Base-by-base conservation (phyloP, 2,888 invertebrate genomes). In the Frankliniella intonsa region DNA sequence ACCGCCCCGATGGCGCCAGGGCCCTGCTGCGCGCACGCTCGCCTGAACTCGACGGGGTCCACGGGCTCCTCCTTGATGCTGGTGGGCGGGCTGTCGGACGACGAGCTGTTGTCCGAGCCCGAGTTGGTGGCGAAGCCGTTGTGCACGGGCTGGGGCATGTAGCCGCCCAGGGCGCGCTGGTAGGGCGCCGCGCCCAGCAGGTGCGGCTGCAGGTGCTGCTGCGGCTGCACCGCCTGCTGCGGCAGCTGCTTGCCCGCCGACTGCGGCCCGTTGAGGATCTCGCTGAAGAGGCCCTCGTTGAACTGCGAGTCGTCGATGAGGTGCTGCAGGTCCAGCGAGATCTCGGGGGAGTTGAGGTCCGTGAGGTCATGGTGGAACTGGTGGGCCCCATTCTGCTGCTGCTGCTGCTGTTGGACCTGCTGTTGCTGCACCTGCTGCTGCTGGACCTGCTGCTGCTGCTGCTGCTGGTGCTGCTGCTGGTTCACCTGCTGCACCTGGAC, bases 81-180 rank as follows among this genome's bases (percentile, higher is more conserved):
- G 38, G 38, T 38, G 25, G 94, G 93, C 51, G 82, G 80, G 69
- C 82, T 82, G 65, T 81, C 84, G 62, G 83, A 81, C n/a, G 83
- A 84, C 19, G 90, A 89, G 82, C 90, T 90, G 84, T 90, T 90
- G 85, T 90, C 91, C 85, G 90, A 90, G 86, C 90, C 90, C 86
- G 90, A 90, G 84, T 90, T 90, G 85, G 90, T 90, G 85, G 88
- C 89, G 84, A 89, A 89, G 14, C 94, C 94, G 83, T 93, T 94
- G 88, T 96, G 95, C 7, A 96, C 96, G 27, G 96, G 95, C 88
- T 97, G 97, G 0, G 97, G 97, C 95, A 97, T 96, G 86, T 96
- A 96, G 83, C n/a, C 84, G 85, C 87, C 69, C 22, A 76, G 69
- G 82, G n/a, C 27, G 83, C 80, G 81, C 50, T 51, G 80, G 81